phyloP scores from a whole-genome alignment of 2,797 vertebrate genomes.

The Spinibarbus caldwelli region DNA sequence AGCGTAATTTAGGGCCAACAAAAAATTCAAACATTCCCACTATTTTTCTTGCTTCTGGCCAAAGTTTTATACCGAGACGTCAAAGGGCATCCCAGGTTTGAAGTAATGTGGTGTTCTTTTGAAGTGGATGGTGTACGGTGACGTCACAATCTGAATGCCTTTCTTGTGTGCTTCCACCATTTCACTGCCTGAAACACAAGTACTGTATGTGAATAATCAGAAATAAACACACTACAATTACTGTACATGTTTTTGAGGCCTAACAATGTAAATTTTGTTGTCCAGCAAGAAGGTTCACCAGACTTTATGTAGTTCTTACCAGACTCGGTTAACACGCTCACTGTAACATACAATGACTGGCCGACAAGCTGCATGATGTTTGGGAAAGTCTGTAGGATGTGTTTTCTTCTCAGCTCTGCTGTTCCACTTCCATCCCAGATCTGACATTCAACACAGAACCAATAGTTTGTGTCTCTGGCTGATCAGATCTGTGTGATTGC shows the following conservation, averaged over 20 bases:
- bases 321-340: conserved; percentile 77
- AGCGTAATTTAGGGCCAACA: no score
- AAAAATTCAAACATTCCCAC: no score
- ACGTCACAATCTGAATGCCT: conserved; percentile 57
- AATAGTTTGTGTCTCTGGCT: background rate
- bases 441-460: conserved; percentile 62
- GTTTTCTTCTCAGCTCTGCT: conserved; percentile 62
- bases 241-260: background rate
- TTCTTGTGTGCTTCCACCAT: conserved; percentile 66
- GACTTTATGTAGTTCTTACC: conserved; percentile 68
- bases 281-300: background rate
- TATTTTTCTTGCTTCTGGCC: background rate
- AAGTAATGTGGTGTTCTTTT: conserved; percentile 54
- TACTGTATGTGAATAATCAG: background rate
- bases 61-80: conserved; percentile 48
- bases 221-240: no score
- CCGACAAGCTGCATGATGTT: conserved; percentile 39
- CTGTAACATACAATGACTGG: conserved; percentile 31
- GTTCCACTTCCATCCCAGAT: conserved; percentile 67
- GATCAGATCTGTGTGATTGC: background rate
- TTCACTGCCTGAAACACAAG: conserved; percentile 55
- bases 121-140: conserved; percentile 61
- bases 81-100: conserved; percentile 60
- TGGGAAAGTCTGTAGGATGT: conserved; percentile 65
- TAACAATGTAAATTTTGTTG: background rate